Percentiles rank a stretch among this genome's conserved stretches.
Conservation (phyloP, 2,113 vertebrate genomes). For the Australoheros scitulus region DNA sequence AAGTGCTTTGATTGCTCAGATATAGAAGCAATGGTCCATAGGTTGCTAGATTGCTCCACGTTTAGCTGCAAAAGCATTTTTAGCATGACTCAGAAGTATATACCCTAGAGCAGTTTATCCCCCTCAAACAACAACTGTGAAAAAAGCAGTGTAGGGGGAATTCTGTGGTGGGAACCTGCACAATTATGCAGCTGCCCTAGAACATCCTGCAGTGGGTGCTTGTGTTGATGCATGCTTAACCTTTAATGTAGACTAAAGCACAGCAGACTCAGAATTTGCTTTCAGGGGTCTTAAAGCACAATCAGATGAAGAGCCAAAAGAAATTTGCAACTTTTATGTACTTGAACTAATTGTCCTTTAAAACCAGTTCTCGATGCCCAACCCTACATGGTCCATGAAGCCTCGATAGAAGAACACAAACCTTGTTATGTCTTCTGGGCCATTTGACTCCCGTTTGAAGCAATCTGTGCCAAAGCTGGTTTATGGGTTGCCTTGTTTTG, state of each 20-base stretch:
- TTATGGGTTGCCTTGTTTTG: constrained; percentile 49
- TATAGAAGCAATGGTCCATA: no score
- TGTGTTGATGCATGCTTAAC: neutral
- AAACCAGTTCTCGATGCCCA: constrained; percentile 38
- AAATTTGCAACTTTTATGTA: neutral
- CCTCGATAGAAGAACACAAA: constrained; percentile 2
- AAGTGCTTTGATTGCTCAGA: no score
- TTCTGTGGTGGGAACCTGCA: neutral
- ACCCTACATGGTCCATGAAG: constrained; percentile 27
- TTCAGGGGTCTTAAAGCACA: neutral
- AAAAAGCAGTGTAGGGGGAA: neutral
- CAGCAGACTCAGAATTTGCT: neutral
- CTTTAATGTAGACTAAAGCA: neutral
- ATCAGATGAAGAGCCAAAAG: neutral
- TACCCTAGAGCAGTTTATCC: neutral
- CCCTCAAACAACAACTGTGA: neutral
- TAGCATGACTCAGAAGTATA: neutral
- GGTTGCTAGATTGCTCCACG: no score
- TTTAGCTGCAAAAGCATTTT: neutral
- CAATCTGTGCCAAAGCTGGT: constrained; percentile 40
- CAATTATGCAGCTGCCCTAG: neutral
- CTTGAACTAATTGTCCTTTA: neutral
- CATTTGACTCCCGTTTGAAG: constrained; percentile 18
- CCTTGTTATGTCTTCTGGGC: neutral
- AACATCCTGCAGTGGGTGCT: neutral